Percentiles rank a stretch among this genome's conserved stretches.
Conservation (phyloP, 35 echinoderm and acorn worm genomes). For the Nesometra sesokonis region DNA sequence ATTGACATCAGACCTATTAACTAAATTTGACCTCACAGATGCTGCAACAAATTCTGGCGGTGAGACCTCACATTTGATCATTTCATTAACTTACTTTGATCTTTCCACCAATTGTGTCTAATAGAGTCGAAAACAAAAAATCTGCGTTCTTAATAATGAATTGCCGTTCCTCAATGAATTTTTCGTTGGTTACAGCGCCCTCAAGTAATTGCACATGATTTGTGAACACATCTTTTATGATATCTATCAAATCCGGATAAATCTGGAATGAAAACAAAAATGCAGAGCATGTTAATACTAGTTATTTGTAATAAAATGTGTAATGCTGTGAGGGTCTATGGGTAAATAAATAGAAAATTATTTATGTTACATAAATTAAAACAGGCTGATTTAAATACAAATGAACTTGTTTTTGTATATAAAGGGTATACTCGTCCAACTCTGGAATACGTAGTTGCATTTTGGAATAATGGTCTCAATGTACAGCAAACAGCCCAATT, state of each 20-base stretch:
- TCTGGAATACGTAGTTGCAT: too few species aligned
- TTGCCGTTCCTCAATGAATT: slow-evolving; percentile 65
- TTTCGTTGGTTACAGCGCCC: slow-evolving; percentile 51
- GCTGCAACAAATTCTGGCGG: too few species aligned
- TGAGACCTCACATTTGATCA: too few species aligned
- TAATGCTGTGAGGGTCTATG: too few species aligned
- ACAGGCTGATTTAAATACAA: too few species aligned
- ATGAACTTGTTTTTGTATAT: too few species aligned
- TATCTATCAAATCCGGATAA: slow-evolving; percentile 52
- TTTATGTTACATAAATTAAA: too few species aligned
- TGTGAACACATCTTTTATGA: slow-evolving; percentile 58
- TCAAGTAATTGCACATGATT: slow-evolving; percentile 73
- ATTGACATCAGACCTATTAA: too few species aligned
- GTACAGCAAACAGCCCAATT: too few species aligned
- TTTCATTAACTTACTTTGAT: slow-evolving; percentile 38
- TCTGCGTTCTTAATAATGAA: slow-evolving; percentile 87
- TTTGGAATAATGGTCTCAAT: too few species aligned
- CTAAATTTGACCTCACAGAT: too few species aligned
- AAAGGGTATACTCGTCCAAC: too few species aligned
- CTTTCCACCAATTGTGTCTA: slow-evolving; percentile 75
- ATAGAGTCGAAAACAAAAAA: slow-evolving; percentile 65
- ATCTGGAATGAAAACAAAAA: slow-evolving; percentile 31
- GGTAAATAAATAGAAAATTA: not conserved
- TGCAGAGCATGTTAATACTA: not conserved
- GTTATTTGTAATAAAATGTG: not conserved